These are phyloP conservation scores for Chaetogeoica ovagalla DNA, from an alignment of 2,888 invertebrate genomes.

Conservation along the genomic window DNA sequence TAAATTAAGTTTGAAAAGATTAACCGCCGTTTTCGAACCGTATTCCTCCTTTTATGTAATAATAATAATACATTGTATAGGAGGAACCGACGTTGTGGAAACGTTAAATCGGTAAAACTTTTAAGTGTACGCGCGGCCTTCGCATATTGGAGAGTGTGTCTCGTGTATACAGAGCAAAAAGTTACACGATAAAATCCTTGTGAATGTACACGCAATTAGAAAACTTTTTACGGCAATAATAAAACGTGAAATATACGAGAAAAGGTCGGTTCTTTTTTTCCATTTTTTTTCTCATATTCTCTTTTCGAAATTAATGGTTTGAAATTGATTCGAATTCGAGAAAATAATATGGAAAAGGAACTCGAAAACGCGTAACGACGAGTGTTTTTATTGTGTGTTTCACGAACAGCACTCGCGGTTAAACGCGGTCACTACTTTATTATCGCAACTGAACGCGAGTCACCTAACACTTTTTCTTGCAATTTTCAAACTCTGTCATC, in stretches of 20 bases:
- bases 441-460: not conserved
- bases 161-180: not conserved
- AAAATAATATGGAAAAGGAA: slow-evolving; percentile 9
- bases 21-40: slow-evolving; percentile 3
- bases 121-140: slow-evolving; percentile 23
- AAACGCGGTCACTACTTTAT: not conserved
- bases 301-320: slow-evolving; percentile 13
- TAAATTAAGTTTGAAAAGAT: slow-evolving; percentile 42
- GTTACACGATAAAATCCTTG: slow-evolving; percentile 14
- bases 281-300: too few species aligned
- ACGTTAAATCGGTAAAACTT: slow-evolving; percentile 45
- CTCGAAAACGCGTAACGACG: too few species aligned
- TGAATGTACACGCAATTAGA: slow-evolving; percentile 22
- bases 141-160: not conserved
- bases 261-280: not conserved
- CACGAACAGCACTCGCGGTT: not conserved
- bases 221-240: not conserved
- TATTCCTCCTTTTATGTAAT: not conserved
- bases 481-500: too few species aligned
- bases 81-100: slow-evolving; percentile 23
- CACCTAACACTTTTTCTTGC: not conserved
- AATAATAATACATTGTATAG: not conserved
- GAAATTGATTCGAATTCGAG: slow-evolving; percentile 16
- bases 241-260: slow-evolving; percentile 10
- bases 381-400: not conserved